Evolutionary conservation across 2,797 vertebrate species (phyloP), one percentile per base, ranked within the genome.

Genomic region (Chelon auratus): DNA sequence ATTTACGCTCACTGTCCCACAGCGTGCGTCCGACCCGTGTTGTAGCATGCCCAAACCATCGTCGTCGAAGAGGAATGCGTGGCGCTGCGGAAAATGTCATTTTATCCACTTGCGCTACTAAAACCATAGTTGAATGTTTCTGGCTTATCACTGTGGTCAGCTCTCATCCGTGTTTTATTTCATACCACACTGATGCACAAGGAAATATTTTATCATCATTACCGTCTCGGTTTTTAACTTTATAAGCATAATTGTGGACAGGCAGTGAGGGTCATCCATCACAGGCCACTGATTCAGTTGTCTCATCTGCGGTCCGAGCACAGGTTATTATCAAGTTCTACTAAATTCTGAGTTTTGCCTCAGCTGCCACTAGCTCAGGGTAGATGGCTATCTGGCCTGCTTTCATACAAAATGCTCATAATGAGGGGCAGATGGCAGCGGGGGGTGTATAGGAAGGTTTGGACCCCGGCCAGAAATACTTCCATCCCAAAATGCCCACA

Each of bases 31-130:
- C 37, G 63, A 77, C 54, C 88, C 73, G 40, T 91, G 92, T 93
- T 83, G 84, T 59, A 90, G 91, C 91, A 84, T 84, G 91, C 88
- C 91, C 89, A 88, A 92, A 91, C 87, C 92, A 88, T 80, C 72
- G 67, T 80, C 87, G 89, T 75, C 47, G 43, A 79, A 68, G 74
- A 89, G 86, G 91, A 92, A 91, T 92, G 90, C 48, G 24, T 39
- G 24, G 80, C 4, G 67, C 78, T 77, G 77, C 76, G 80, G 86
- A 86, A 86, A 84, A 88, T 89, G 68, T 66, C 62, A 75, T 87
- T 88, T 91, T 83, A 89, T 92, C 81, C 83, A 82, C 82, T 89
- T 63, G 69, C 80, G 56, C 66, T 76, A 2, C 64, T 68, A 75
- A 68, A 85, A 83, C 77, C 57, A 6, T 51, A 26, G 74, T 82